Evolutionary conservation across 2,113 vertebrate genomes (phyloP), one percentile per base, ranked within the genome.

Genomic region (Carassius auratus): DNA sequence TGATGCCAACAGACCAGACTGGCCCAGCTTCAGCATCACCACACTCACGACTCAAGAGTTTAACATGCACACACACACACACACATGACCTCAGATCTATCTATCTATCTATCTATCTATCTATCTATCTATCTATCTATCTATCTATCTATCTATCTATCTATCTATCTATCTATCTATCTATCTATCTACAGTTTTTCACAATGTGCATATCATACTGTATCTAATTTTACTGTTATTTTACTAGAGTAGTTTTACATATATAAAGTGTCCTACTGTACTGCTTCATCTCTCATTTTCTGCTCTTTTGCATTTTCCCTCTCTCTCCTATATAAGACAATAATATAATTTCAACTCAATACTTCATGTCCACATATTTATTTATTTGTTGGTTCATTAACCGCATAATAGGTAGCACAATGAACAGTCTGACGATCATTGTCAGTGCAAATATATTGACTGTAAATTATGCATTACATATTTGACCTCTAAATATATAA

Each of bases 401-500:
- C 5, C 17, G 8, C 38, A 9, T 42, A n/a, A 42, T 73, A 42
- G 9, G 3, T 19, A 17, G 52, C 26, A 8, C 38, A 42, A 8
- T 42, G 38, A 42, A 42, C 38, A 9, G 38, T 45, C 36, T 21
- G 9, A n/a, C 4, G 0, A 73, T 45, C 38, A n/a, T 73, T 45
- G 45, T 73, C 19, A 73, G 19, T 73, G n/a, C 38, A 45, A 45
- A 45, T 45, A 45, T 13, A 45, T n/a, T 73, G 19, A 73, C 69
- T 73, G 36, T 45, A 45, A 4, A n/a, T 73, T 45, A 73, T 45
- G 69, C 38, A 23, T 15, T 50, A 23, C 21, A 48, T 48, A 26
- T 62, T 66, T 48, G 59, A 64, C 78, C 78, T 66, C 14, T 52
- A 50, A 66, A 81, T 48, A 64, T 12, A 66, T 30, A 64, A 45